Percentiles rank a stretch among this genome's conserved stretches.
Evolutionary conservation across 1,140 invertebrate species (phyloP).

Genomic region (Rhagoletis zephyria): DNA sequence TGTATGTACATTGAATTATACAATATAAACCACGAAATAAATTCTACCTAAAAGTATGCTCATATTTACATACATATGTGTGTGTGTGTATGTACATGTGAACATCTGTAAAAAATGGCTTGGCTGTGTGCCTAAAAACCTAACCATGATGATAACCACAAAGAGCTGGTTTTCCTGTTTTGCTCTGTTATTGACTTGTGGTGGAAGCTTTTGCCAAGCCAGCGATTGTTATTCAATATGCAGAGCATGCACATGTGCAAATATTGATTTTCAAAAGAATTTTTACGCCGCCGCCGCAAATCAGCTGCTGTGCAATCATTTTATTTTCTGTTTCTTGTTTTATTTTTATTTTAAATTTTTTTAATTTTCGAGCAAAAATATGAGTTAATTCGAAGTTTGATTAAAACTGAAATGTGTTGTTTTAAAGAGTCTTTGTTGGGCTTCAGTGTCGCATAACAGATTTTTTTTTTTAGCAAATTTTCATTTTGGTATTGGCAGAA

Average conservation of each 20-base stretch:
- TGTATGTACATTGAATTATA: too few species aligned
- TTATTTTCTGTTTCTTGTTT: neutral
- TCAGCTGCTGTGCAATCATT: neutral
- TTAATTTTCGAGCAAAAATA: neutral
- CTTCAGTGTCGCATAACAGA: neutral
- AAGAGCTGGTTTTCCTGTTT: slow-evolving; percentile 14
- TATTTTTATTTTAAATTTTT: neutral
- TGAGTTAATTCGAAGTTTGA: slow-evolving; percentile 7
- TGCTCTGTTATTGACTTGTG: slow-evolving; percentile 44
- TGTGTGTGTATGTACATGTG: neutral
- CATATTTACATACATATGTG: neutral
- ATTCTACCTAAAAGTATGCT: slow-evolving; percentile 20
- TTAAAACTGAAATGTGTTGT: neutral
- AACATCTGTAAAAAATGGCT: slow-evolving; percentile 3
- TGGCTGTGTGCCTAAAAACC: slow-evolving; percentile 30
- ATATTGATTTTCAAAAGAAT: slow-evolving; percentile 40
- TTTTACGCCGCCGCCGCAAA: neutral
- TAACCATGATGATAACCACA: slow-evolving; percentile 41
- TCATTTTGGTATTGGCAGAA: too few species aligned
- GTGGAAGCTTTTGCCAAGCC: neutral
- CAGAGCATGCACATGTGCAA: slow-evolving; percentile 19
- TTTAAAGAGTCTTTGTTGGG: neutral
- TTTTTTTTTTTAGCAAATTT: too few species aligned
- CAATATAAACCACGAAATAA: neutral
- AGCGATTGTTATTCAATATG: slow-evolving; percentile 38